A percentile compares a stretch with the other conserved stretches of the same genome.
Evolutionary conservation across 2,888 invertebrate genomes (phyloP).

Genomic region (Heliconius ismenius): DNA sequence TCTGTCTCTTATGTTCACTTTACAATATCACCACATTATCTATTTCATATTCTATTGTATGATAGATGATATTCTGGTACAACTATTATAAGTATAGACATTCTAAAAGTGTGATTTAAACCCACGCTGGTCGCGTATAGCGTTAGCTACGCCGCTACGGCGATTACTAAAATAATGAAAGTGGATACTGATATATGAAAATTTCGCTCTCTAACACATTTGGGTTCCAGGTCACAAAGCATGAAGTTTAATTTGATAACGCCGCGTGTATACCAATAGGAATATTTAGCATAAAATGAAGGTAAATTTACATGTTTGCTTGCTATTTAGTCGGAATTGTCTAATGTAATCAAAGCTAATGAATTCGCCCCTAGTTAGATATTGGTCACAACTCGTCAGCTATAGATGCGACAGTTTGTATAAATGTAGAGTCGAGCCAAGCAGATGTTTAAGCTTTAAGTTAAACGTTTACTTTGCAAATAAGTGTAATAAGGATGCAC

Average conservation of each 20-base stretch:
- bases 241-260: constrained; percentile 37
- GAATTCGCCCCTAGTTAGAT: constrained; percentile 71
- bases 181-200: neutral
- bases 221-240: constrained; percentile 31
- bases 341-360: constrained; percentile 75
- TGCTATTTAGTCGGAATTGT: constrained; percentile 67
- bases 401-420: constrained; percentile 40
- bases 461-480: constrained; percentile 22
- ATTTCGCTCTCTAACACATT: constrained; percentile 27
- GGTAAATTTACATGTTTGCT: constrained; percentile 58
- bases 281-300: constrained; percentile 46
- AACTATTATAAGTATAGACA: neutral
- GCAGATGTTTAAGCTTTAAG: constrained; percentile 18
- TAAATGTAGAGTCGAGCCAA: constrained; percentile 27
- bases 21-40: neutral
- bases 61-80: neutral
- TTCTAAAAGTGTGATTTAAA: neutral
- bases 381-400: constrained; percentile 58
- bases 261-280: constrained; percentile 25
- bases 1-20: neutral
- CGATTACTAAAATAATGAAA: constrained; percentile 6
- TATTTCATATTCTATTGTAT: neutral
- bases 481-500: constrained; percentile 7
- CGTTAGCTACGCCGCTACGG: neutral
- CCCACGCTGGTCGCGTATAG: neutral